Base-by-base conservation (phyloP, 2,888 invertebrate species). In the Tetragnatha montana region DNA sequence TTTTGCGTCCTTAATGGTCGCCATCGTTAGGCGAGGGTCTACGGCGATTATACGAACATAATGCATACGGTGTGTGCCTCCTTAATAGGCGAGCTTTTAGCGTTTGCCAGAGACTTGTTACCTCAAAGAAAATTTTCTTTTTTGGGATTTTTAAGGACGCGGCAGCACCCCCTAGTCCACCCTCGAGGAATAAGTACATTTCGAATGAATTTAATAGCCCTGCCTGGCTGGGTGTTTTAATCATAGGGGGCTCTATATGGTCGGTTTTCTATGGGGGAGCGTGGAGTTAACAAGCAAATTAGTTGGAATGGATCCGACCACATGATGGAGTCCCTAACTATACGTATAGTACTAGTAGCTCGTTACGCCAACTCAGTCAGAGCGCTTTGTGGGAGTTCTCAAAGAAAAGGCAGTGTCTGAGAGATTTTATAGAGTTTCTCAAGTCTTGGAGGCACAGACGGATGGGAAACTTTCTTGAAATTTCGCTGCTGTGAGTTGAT, bases 61-160 rank as follows among this genome's bases (percentile, higher is more conserved):
- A 84, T 84, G 69, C 84, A n/a, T n/a, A 76, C 47, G 82, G 51
- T 60, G 73, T 21, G 74, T 69, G 68, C 73, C n/a, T 51, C 74
- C 73, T 74, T 82, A 82, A 74, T 70, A 70, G 71, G 60, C 51
- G 68, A 22, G 82, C 82, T 82, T 82, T 82, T 82, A 82, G 82
- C 82, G 51, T 82, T 80, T 81, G 73, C 82, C n/a, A n/a, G 81
- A 70, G 71, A 82, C 74, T 82, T 82, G 82, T 82, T 82, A 82
- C 82, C 82, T 82, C 82, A 82, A 82, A 74, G 82, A 82, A 82
- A 12, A 82, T 82, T 82, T 73, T 73, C 82, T 51, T 74, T 47
- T n/a, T n/a, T n/a, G n/a, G n/a, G 49, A 76, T 49, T 76, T 76
- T 76, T 50, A 76, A 76, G 76, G 79, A 60, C 19, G 82, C 12